Conservation (phyloP, 2,888 invertebrate species). For the Apodemia mormo region DNA sequence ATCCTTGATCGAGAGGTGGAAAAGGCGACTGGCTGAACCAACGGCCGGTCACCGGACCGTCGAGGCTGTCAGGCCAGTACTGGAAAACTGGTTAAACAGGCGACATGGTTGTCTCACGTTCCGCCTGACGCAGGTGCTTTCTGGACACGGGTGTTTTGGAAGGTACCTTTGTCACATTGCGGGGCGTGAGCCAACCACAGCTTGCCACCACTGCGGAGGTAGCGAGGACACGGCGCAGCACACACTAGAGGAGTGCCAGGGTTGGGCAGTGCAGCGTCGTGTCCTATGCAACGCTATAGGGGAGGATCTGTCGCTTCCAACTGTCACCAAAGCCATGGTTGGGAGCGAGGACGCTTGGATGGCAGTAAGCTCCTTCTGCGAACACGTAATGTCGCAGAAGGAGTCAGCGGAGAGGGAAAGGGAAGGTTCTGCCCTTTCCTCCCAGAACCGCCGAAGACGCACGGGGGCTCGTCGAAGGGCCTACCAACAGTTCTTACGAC, state of each 20-base stretch:
- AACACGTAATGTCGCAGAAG: conserved; percentile 26
- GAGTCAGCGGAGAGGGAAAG: conserved; percentile 20
- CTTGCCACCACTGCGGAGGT: not conserved
- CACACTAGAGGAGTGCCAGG: not conserved
- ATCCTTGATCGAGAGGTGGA: not conserved
- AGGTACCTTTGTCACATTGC: not conserved
- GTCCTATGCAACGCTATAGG: not conserved
- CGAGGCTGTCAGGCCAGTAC: not conserved
- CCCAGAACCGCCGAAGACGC: not conserved
- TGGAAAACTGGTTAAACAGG: not conserved
- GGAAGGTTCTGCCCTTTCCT: not conserved
- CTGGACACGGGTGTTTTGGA: too few relatives aligned
- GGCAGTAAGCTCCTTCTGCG: conserved; percentile 28
- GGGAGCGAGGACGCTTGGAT: conserved; percentile 18
- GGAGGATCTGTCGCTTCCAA: not conserved
- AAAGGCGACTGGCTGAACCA: not conserved
- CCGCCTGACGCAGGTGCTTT: not conserved
- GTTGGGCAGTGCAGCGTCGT: not conserved
- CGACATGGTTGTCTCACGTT: not conserved
- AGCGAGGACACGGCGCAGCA: not conserved
- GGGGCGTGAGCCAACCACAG: not conserved
- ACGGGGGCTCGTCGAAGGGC: not conserved
- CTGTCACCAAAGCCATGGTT: not conserved
- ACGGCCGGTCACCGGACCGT: not conserved
- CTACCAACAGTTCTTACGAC: not conserved